These are phyloP conservation scores for Eupleurogrammus muticus DNA, from an alignment of 2,797 vertebrate genomes.

Conservation along the genomic window DNA sequence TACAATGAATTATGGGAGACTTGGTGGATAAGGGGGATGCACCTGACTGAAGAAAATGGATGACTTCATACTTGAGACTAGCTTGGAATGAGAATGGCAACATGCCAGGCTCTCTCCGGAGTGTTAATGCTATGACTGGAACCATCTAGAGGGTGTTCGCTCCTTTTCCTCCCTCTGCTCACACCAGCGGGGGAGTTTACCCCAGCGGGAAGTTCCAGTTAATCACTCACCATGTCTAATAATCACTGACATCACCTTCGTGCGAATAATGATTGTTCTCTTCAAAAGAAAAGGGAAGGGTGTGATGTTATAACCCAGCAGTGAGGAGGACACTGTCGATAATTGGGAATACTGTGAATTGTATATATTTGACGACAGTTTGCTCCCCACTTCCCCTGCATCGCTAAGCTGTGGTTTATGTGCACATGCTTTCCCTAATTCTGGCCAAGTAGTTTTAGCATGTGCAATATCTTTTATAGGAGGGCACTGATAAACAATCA, in stretches of 20 bases:
- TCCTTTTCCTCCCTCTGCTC: not conserved
- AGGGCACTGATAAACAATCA: not conserved
- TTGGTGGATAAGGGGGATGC: not conserved
- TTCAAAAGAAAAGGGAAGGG: no score
- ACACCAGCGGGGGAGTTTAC: not conserved
- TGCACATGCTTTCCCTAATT: not conserved
- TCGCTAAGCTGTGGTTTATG: no score
- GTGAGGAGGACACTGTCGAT: no score
- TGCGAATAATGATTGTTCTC: no score
- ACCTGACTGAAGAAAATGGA: not conserved
- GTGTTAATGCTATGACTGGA: slow-evolving; percentile 17
- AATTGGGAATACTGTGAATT: no score
- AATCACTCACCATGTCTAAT: slow-evolving; percentile 16
- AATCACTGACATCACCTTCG: slow-evolving; percentile 6
- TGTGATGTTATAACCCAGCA: no score
- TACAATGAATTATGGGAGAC: slow-evolving; percentile 1
- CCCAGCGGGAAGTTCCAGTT: not conserved
- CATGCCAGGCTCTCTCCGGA: slow-evolving; percentile 20
- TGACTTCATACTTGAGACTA: not conserved
- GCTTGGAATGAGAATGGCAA: not conserved
- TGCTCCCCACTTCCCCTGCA: no score
- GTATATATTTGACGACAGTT: no score
- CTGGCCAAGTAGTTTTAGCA: not conserved
- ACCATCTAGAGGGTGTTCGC: not conserved
- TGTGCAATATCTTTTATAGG: not conserved